A percentile compares a stretch with the other conserved stretches of the same genome.
phyloP scores from a whole-genome alignment of 64 coral and sea anemone genomes.

The Dendrophyllia cribrosa region DNA sequence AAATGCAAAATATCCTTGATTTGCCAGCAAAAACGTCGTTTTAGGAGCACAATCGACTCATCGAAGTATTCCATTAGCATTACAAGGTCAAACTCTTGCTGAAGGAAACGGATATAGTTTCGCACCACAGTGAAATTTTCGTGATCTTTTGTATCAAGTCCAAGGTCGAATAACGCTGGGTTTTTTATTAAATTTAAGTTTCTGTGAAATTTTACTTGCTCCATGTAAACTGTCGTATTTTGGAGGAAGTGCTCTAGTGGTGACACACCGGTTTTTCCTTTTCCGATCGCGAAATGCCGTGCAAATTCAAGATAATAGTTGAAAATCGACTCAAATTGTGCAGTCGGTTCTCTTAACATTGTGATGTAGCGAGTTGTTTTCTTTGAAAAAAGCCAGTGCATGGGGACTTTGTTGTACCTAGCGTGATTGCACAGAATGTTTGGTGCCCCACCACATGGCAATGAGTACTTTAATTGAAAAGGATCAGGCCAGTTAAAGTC shows the following conservation, averaged over 20 bases:
- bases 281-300: neutral
- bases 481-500: conserved; percentile 69
- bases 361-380: conserved; percentile 46
- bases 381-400: conserved; percentile 13
- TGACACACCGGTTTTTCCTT: neutral
- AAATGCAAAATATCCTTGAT: conserved; percentile 75
- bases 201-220: neutral
- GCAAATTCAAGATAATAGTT: conserved; percentile 11
- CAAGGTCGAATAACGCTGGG: conserved; percentile 74
- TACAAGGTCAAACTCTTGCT: conserved; percentile 68
- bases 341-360: conserved; percentile 59
- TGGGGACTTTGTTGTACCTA: conserved; percentile 45
- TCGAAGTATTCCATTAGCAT: conserved; percentile 84
- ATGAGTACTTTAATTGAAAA: neutral
- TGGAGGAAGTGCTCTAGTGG: no score
- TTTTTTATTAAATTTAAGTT: conserved; percentile 13
- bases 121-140: neutral
- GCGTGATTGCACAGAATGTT: neutral
- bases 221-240: neutral
- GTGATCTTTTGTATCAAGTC: neutral
- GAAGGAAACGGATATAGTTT: conserved; percentile 27
- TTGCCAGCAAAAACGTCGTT: conserved; percentile 73
- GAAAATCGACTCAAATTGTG: conserved; percentile 10
- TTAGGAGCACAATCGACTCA: conserved; percentile 78
- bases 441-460: conserved; percentile 19